phyloP scores from a whole-genome alignment of 1,140 invertebrate genomes.

The Drosophila ananassae region DNA sequence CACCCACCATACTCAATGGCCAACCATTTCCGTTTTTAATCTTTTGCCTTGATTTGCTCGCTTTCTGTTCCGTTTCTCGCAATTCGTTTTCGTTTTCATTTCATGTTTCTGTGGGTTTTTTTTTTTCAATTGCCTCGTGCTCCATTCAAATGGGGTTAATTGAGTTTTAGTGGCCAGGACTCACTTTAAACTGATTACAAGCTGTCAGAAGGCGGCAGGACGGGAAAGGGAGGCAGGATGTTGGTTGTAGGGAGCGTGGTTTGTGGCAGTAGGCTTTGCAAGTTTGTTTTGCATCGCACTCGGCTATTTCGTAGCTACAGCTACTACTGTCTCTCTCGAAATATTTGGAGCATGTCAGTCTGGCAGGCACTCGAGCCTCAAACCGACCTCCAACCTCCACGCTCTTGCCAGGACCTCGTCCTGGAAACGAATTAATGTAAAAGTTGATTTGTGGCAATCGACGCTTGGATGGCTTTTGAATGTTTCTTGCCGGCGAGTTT shows the following conservation, averaged over 20 bases:
- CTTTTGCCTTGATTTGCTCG: slow-evolving; percentile 71
- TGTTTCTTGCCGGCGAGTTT: slow-evolving; percentile 61
- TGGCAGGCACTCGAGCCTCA: slow-evolving; percentile 53
- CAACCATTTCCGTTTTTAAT: slow-evolving; percentile 72
- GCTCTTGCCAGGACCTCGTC: slow-evolving; percentile 12
- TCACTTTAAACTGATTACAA: slow-evolving; percentile 82
- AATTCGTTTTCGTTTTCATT: slow-evolving; percentile 28
- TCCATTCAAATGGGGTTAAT: slow-evolving; percentile 79
- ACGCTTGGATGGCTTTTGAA: slow-evolving; percentile 59
- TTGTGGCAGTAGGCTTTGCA: slow-evolving; percentile 42
- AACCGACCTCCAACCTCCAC: slow-evolving; percentile 1
- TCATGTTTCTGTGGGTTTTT: slow-evolving; percentile 26
- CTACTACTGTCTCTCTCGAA: slow-evolving; percentile 39
- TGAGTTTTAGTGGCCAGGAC: slow-evolving; percentile 82
- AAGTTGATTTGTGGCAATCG: slow-evolving; percentile 80
- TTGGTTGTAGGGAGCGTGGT: not conserved
- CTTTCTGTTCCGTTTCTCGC: slow-evolving; percentile 35
- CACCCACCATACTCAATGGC: slow-evolving; percentile 24
- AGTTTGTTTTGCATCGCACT: slow-evolving; percentile 67
- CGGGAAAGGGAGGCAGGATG: not conserved
- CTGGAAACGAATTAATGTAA: slow-evolving; percentile 69
- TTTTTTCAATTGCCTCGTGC: slow-evolving; percentile 62
- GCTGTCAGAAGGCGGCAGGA: slow-evolving; percentile 23
- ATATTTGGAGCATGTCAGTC: slow-evolving; percentile 71
- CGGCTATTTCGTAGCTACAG: slow-evolving; percentile 25